Conservation (phyloP, 2,113 vertebrate genomes). For the Silurus glanis region DNA sequence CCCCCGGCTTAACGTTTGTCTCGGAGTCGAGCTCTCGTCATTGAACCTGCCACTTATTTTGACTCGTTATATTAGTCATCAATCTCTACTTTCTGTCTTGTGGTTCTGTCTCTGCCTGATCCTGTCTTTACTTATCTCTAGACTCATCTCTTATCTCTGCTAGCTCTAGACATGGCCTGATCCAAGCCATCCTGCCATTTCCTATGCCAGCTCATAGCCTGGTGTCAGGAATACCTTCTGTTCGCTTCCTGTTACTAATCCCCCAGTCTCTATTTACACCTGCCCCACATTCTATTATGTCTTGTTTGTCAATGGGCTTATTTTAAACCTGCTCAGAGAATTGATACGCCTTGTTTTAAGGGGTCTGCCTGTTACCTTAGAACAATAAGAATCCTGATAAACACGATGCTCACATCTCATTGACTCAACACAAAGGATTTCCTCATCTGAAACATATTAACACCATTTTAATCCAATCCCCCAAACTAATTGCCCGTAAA, state of each 20-base stretch:
- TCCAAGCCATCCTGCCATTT: background rate
- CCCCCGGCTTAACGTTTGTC: background rate
- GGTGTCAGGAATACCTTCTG: background rate
- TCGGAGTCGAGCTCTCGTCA: background rate
- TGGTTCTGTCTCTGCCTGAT: background rate
- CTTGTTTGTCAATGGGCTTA: background rate
- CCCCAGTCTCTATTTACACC: background rate
- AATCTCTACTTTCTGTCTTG: background rate
- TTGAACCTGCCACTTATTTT: background rate
- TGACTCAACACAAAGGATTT: background rate
- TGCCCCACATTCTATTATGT: background rate
- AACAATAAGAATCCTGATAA: background rate
- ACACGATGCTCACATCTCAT: background rate
- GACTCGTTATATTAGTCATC: background rate
- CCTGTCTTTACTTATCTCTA: background rate
- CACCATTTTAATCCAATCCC: background rate
- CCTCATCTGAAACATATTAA: background rate
- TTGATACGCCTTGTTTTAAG: no score
- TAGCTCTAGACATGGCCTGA: background rate
- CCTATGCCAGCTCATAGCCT: background rate
- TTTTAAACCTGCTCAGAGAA: background rate
- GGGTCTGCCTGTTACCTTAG: background rate
- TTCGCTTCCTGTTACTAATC: background rate
- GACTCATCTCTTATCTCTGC: background rate
- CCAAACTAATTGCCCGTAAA: background rate